A percentile compares a stretch with the other conserved stretches of the same genome.
phyloP scores from a whole-genome alignment of 2,797 vertebrate species.

The Balearica regulorum region DNA sequence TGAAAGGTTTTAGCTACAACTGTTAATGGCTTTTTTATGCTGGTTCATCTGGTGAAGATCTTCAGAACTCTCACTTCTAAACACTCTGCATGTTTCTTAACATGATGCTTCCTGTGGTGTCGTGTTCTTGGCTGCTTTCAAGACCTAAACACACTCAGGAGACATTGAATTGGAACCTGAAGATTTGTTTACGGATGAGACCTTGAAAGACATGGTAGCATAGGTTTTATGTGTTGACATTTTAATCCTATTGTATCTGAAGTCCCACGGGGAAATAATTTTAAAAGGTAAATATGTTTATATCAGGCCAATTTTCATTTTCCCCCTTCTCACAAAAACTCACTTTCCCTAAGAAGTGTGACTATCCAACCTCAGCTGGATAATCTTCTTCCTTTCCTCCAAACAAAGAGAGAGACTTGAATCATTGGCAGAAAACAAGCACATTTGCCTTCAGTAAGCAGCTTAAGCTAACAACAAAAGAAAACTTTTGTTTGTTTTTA shows the following conservation, averaged over 20 bases:
- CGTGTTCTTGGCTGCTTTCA: background rate
- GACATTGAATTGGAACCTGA: background rate
- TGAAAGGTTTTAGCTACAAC: background rate
- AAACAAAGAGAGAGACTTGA: background rate
- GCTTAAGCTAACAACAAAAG: constrained; percentile 53
- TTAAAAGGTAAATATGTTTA: background rate
- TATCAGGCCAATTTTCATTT: background rate
- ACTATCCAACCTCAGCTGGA: background rate
- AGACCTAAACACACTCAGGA: background rate
- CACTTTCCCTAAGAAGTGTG: background rate
- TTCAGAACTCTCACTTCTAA: background rate
- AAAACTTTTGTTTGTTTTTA: constrained; percentile 54
- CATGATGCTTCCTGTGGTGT: background rate
- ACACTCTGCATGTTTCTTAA: background rate
- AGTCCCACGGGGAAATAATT: background rate
- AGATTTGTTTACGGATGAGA: background rate
- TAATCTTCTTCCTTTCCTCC: background rate
- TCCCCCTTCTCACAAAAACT: background rate
- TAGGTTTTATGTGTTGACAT: background rate
- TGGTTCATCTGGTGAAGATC: background rate
- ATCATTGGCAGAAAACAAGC: background rate
- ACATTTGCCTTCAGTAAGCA: constrained; percentile 25
- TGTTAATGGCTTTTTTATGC: background rate
- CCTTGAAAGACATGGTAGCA: background rate
- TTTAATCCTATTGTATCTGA: background rate